Evolutionary conservation across 1,140 invertebrate genomes (phyloP), one percentile per base, ranked within the genome.

Genomic region (Glossosoma conforme): DNA sequence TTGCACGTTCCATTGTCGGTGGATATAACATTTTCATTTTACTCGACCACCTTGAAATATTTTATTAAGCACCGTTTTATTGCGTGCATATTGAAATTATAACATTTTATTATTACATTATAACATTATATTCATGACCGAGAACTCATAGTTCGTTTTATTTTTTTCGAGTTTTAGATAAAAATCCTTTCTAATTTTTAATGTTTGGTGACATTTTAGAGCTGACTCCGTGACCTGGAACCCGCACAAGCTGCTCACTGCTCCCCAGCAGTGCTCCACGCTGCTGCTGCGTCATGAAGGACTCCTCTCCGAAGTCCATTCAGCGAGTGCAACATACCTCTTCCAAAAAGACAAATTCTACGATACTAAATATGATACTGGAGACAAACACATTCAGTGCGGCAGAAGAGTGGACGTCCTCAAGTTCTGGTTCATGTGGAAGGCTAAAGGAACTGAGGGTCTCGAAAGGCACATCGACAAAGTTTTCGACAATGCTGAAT

Each of bases 391-490:
- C 53, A 84, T 98, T 14, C 81, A 84, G 63, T 95, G 94, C 63
- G 94, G 94, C 0, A 77, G 94, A n/a, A 79, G 91, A 52, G 93
- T 91, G 9, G 94, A 98, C 63, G 89, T 96, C 2, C 78, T 97
- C 35, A 97, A 97, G 66, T 90, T 97, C 61, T 98, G 94, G 94
- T 85, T 93, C 58, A 96, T 96, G 92, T 97, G 94, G 95, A 92
- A 93, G 62, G 90, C 90, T 1, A 95, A 94, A 76, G 91, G 91
- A n/a, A 86, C 80, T 1, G 65, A 72, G 13, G 91, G 91, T 0
- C 77, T 93, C 33, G 84, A 87, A 56, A 76, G 78, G 19, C 91
- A 93, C 64, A 77, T 94, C 10, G 85, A 93, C 50, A 80, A 79
- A 52, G 72, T 91, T 0, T 91, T 91, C 59, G 79, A 85, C 22